phyloP scores from a whole-genome alignment of 2,888 invertebrate genomes.

The Apomyelois bistriatella region DNA sequence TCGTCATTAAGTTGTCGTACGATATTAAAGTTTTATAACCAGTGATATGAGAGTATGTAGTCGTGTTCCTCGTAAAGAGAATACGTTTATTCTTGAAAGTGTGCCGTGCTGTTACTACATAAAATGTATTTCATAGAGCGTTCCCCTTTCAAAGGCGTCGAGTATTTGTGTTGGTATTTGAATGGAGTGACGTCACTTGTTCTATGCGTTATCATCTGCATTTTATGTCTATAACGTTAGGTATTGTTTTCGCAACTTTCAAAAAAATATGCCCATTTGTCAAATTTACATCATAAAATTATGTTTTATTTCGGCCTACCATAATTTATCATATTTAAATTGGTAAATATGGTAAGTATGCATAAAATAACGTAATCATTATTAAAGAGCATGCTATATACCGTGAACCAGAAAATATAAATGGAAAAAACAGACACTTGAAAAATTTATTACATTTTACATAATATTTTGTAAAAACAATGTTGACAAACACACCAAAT shows the following conservation, averaged over 20 bases:
- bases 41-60: conserved; percentile 4
- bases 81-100: conserved; percentile 10
- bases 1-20: conserved; percentile 4
- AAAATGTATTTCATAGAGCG: conserved; percentile 10
- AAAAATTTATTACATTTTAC: too few species aligned
- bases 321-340: too few species aligned
- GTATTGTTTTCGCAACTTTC: neutral
- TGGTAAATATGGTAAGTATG: too few species aligned
- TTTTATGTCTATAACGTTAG: neutral
- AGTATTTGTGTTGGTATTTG: neutral
- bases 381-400: too few species aligned
- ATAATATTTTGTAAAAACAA: too few species aligned
- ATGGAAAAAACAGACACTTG: too few species aligned
- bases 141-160: neutral
- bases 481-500: too few species aligned
- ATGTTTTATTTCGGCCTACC: too few species aligned
- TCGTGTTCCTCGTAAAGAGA: conserved; percentile 1
- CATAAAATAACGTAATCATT: too few species aligned
- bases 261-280: too few species aligned
- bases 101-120: conserved; percentile 5
- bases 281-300: too few species aligned
- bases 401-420: too few species aligned
- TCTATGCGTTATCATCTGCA: neutral
- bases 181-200: conserved; percentile 6
- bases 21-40: conserved; percentile 9